Base-by-base conservation (phyloP, 2,888 invertebrate species). In the Orchesellides sinensis region DNA sequence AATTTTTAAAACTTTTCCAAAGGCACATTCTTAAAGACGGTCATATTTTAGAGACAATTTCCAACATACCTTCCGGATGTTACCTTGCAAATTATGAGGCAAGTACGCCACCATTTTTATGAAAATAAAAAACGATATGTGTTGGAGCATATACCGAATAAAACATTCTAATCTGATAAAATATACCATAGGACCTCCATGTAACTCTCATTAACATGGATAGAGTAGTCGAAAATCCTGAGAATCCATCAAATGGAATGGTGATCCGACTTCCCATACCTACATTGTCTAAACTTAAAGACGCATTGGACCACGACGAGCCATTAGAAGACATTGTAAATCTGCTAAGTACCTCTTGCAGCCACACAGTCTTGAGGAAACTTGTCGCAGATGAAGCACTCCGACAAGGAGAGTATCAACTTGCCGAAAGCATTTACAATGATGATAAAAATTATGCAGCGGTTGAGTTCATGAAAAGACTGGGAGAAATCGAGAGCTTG, bases 301-400 rank as follows among this genome's bases (percentile, higher is more conserved):
- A 74, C 23, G 25, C 27, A 0, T 10, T 82, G 4, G 61, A 68
- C 0, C 32, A 68, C 14, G 74, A 65, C 12, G 82, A 82, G 14
- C n/a, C n/a, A 5, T 6, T 68, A 3, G 59, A 69, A n/a, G 74
- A 74, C 14, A 27, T 69, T 59, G 14, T 61, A 2, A 27, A 8
- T 49, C 0, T 54, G 3, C 23, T 75, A 0, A 35, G 27, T 3
- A 47, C 5, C 8, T 63, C 45, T 0, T 65, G 63, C 23, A 47
- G 47, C n/a, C 82, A 82, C 25, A 35, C 69, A 0, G 19, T 29
- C 5, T 10, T 82, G 14, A 35, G 70, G 14, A 70, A 63, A 27
- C n/a, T 70, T 25, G 47, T 82, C n/a, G 82, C 70, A 6, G 61
- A 82, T 25, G 82, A 82, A 70, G 75, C 75, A 2, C 56, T 82